These are phyloP conservation scores for Drosophila greeni DNA, from an alignment of 2,888 invertebrate genomes.

Conservation along the genomic window DNA sequence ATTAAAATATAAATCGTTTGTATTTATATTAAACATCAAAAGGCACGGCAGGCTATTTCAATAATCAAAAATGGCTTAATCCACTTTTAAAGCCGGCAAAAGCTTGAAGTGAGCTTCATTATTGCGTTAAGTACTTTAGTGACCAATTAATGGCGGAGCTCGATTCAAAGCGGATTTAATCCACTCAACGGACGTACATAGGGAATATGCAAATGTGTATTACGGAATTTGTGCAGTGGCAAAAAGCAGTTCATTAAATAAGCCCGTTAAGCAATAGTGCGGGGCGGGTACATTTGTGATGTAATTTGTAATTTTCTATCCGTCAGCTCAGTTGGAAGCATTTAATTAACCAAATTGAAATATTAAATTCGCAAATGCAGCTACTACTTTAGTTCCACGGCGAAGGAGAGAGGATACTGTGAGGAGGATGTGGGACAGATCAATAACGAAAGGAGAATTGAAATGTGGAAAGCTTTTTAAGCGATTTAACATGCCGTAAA, in stretches of 20 bases:
- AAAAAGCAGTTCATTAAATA: slow-evolving; percentile 16
- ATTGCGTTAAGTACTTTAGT: slow-evolving; percentile 30
- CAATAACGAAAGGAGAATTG: slow-evolving; percentile 44
- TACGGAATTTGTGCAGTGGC: slow-evolving; percentile 15
- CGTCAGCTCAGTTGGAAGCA: slow-evolving; percentile 19
- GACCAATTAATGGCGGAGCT: slow-evolving; percentile 22
- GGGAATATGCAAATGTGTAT: slow-evolving; percentile 16
- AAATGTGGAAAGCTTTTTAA: slow-evolving; percentile 45
- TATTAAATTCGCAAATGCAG: slow-evolving; percentile 27
- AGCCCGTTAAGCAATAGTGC: slow-evolving; percentile 1
- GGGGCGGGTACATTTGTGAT: not conserved
- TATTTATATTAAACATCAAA: not conserved
- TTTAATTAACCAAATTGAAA: slow-evolving; percentile 32
- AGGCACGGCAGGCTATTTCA: slow-evolving; percentile 1
- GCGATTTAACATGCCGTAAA: slow-evolving; percentile 54
- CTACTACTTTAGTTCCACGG: slow-evolving; percentile 14
- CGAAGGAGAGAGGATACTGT: too few species aligned
- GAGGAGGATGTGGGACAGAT: slow-evolving; percentile 50
- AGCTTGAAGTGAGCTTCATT: slow-evolving; percentile 10
- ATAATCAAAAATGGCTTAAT: slow-evolving; percentile 12
- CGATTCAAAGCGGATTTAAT: slow-evolving; percentile 15
- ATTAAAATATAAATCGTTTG: slow-evolving; percentile 1
- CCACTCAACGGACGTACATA: slow-evolving; percentile 10
- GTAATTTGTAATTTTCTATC: slow-evolving; percentile 16
- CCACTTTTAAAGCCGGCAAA: not conserved